Base-by-base conservation (phyloP, 1,140 invertebrate species). In the Riptortus pedestris region DNA sequence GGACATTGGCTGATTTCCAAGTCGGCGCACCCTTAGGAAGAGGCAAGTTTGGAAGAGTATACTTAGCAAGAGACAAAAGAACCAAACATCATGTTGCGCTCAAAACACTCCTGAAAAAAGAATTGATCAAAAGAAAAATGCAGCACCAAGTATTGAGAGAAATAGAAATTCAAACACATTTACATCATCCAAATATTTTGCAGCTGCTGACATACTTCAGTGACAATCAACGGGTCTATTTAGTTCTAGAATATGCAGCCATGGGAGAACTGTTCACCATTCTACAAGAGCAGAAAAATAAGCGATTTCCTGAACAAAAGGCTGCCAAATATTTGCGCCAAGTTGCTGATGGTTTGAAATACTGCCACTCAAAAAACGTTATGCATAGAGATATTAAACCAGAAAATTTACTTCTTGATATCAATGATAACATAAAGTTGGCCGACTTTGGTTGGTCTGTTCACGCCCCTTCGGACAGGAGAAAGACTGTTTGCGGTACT, bases 401-500 rank as follows among this genome's bases (percentile, higher is more conserved):
- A 18, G 91, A 94, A 73, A 95, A 95, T 77, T 80, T 95, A 18
- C 74, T 94, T 16, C 74, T 95, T 0, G 84, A 85, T 0, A 75
- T 78, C 11, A 79, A 82, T 58, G 89, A 88, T 66, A 83, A 93
- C 72, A 76, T 95, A 0, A 95, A 95, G 76, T 80, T 96, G 58
- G 90, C 90, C 33, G 93, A 96, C 74, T 96, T 96, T 81, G 93
- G 93, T 0, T 95, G 91, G 91, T 94, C 91, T n/a, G 91, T 94
- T 7, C 92, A 95, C 76, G 88, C 91, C 4, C 88, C 91, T 7
- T 88, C 87, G 28, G 85, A 85, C 65, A 85, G 84, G 71, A 83
- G 93, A 26, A 88, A 85, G 63, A 97, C 94, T 0, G 82, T 96
- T 75, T 95, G 91, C 74, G 93, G 92, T 4, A 96, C 93, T 5